Percentiles rank a stretch among this genome's conserved stretches.
phyloP scores from a whole-genome alignment of 2,888 invertebrate species.

The Epirrhoe tristata region DNA sequence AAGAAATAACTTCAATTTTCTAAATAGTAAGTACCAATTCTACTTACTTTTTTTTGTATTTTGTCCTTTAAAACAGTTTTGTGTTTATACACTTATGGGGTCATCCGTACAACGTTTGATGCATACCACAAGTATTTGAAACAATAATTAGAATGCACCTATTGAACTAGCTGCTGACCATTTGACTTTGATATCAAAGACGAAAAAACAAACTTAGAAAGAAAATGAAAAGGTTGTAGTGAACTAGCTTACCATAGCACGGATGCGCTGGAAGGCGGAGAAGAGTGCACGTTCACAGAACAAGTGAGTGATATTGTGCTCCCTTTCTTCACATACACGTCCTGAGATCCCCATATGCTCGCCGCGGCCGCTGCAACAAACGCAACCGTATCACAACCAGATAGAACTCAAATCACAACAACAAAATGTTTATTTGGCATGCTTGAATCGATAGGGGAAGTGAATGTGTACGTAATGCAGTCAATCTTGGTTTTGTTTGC shows the following conservation, averaged over 20 bases:
- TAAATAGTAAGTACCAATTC: no score
- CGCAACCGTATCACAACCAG: slow-evolving; percentile 46
- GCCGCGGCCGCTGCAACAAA: slow-evolving; percentile 93
- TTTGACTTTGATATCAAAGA: no score
- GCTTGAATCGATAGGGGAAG: slow-evolving; percentile 11
- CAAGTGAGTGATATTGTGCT: slow-evolving; percentile 96
- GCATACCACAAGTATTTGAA: no score
- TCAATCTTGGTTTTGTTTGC: neutral
- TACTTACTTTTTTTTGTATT: no score
- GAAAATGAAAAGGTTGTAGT: neutral
- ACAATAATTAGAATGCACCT: no score
- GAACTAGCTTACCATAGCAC: slow-evolving; percentile 86
- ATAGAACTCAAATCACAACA: slow-evolving; percentile 17
- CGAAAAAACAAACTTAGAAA: no score
- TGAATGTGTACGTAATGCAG: slow-evolving; percentile 13
- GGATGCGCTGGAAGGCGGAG: slow-evolving; percentile 89
- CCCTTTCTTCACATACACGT: slow-evolving; percentile 95
- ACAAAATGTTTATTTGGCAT: slow-evolving; percentile 11
- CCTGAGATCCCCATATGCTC: slow-evolving; percentile 93
- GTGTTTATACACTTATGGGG: no score
- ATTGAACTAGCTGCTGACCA: no score
- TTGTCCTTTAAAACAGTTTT: no score
- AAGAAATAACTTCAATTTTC: no score
- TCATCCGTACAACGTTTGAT: no score
- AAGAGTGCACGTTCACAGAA: slow-evolving; percentile 94